Evolutionary conservation across 1,140 invertebrate species (phyloP).

Genomic region (Heliothis subflexa): DNA sequence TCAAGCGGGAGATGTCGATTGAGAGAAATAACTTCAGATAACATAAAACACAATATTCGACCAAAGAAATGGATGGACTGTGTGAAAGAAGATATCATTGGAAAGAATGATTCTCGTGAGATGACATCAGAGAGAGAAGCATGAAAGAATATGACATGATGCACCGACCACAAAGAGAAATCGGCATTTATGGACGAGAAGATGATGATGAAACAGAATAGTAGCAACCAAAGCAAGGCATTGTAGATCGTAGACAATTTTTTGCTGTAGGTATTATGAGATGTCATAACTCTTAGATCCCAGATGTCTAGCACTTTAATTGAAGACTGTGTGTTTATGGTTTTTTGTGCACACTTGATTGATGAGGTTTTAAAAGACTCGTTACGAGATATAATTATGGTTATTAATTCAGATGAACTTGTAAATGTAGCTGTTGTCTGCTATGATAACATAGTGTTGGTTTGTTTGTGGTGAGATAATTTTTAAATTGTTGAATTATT

Average conservation of each 20-base stretch:
- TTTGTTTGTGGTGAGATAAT: neutral
- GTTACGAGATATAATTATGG: constrained; percentile 6
- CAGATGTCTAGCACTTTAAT: constrained; percentile 1
- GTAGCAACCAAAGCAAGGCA: neutral
- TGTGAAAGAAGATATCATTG: too few species aligned
- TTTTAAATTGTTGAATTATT: neutral
- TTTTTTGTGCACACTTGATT: constrained; percentile 26
- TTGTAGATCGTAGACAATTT: neutral
- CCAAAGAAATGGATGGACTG: too few species aligned
- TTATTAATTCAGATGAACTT: constrained; percentile 24
- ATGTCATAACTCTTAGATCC: neutral
- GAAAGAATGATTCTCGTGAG: too few species aligned
- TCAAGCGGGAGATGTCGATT: too few species aligned
- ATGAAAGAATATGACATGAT: too few species aligned
- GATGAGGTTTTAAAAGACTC: constrained; percentile 13
- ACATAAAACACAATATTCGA: too few species aligned
- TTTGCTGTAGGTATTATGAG: neutral
- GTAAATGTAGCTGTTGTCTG: neutral
- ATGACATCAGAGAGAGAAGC: too few species aligned
- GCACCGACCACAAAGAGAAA: too few species aligned
- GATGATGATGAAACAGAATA: too few species aligned
- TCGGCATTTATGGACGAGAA: too few species aligned
- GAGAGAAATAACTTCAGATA: too few species aligned
- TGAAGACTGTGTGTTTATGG: neutral
- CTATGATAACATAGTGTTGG: too few species aligned